A percentile compares a stretch with the other conserved stretches of the same genome.
These are phyloP conservation scores for Rousettus madagascariensis DNA, from an alignment of 2,797 vertebrate genomes.

Conservation along the genomic window DNA sequence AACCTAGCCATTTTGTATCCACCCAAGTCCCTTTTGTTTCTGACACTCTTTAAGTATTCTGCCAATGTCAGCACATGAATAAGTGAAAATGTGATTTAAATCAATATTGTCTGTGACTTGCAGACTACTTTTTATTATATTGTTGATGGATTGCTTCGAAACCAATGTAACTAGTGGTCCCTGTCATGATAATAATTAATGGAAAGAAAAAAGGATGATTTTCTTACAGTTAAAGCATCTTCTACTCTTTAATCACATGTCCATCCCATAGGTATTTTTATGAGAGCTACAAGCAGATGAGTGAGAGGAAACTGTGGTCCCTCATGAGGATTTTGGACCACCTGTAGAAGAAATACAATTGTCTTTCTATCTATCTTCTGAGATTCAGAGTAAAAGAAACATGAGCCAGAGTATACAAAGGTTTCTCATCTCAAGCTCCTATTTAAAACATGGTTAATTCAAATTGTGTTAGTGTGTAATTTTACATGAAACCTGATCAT, in stretches of 20 bases:
- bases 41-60: conserved; percentile 19
- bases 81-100: background rate
- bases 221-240: background rate
- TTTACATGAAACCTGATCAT: background rate
- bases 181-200: background rate
- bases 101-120: background rate
- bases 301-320: background rate
- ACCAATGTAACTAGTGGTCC: background rate
- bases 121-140: background rate
- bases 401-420: background rate
- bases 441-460: background rate
- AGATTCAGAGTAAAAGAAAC: background rate
- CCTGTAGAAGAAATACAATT: background rate
- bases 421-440: background rate
- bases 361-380: background rate
- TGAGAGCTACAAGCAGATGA: background rate
- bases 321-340: background rate
- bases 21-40: background rate
- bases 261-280: background rate
- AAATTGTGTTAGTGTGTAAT: background rate
- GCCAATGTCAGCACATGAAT: background rate
- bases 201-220: background rate
- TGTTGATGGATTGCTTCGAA: background rate
- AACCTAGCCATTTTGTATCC: background rate
- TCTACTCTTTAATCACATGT: background rate